Conservation (phyloP, 2,113 vertebrate genomes). For the Plecotus auritus region DNA sequence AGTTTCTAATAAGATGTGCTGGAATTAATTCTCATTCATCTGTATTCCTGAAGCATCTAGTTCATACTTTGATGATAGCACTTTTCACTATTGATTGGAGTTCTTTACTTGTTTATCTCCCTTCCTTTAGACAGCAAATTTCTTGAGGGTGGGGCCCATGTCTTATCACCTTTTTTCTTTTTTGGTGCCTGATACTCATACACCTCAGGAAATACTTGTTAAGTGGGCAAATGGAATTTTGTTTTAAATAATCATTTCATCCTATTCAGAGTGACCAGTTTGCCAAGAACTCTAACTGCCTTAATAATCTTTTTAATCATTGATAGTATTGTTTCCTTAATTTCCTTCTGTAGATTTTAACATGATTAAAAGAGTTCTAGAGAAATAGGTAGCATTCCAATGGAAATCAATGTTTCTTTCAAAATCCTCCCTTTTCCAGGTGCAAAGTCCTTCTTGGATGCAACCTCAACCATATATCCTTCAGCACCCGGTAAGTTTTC, state of each 20-base stretch:
- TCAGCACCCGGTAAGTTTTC: slow-evolving; percentile 95
- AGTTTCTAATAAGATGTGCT: slow-evolving; percentile 49
- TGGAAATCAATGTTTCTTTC: slow-evolving; percentile 62
- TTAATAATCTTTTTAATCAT: slow-evolving; percentile 60
- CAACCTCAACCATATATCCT: slow-evolving; percentile 96
- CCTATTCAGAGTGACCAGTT: slow-evolving; percentile 63
- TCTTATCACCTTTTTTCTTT: slow-evolving; percentile 15
- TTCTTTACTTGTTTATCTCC: neutral
- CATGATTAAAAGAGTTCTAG: slow-evolving; percentile 61
- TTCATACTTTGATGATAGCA: slow-evolving; percentile 31
- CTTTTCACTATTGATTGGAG: slow-evolving; percentile 35
- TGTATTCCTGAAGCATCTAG: slow-evolving; percentile 14
- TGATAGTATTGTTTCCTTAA: slow-evolving; percentile 63
- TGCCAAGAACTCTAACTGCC: slow-evolving; percentile 55
- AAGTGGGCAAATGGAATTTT: slow-evolving; percentile 40
- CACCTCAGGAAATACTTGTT: slow-evolving; percentile 1
- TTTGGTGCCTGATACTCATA: slow-evolving; percentile 37
- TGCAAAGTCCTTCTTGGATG: slow-evolving; percentile 98
- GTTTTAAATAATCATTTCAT: slow-evolving; percentile 59
- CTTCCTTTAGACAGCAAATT: slow-evolving; percentile 16
- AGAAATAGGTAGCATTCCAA: slow-evolving; percentile 16
- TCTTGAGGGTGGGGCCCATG: slow-evolving; percentile 17
- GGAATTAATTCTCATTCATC: slow-evolving; percentile 44
- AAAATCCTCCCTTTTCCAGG: slow-evolving; percentile 80
- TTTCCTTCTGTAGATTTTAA: slow-evolving; percentile 63